Percentiles rank a stretch among this genome's conserved stretches.
Conservation (phyloP, 2,888 invertebrate genomes). For the Limnephilus auricula region DNA sequence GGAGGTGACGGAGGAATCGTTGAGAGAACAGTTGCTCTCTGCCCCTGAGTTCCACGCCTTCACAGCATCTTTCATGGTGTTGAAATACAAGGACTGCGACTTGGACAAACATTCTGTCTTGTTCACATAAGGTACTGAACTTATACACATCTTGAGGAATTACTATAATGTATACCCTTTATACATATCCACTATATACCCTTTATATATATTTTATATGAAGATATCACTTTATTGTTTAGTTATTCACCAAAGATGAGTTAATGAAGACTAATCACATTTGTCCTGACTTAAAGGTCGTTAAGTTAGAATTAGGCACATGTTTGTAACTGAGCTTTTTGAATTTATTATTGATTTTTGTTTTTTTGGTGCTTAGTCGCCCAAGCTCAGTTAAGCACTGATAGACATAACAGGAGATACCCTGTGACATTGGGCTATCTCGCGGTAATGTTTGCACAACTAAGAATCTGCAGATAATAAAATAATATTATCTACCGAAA, state of each 20-base stretch:
- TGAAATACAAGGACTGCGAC: slow-evolving; percentile 23
- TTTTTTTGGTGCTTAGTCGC: not conserved
- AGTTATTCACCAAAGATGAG: not conserved
- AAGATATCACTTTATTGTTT: not conserved
- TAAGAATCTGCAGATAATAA: slow-evolving; percentile 8
- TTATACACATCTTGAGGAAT: slow-evolving; percentile 57
- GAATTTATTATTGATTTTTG: not conserved
- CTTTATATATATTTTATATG: not conserved
- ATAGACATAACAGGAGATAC: not conserved
- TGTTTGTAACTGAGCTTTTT: not conserved
- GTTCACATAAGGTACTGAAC: slow-evolving; percentile 30
- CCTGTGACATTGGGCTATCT: slow-evolving; percentile 16
- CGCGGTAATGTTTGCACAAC: not conserved
- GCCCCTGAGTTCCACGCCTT: slow-evolving; percentile 22
- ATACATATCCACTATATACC: not conserved
- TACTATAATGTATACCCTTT: not conserved
- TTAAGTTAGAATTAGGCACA: not conserved
- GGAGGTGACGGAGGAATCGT: slow-evolving; percentile 37
- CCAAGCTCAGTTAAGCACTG: slow-evolving; percentile 11
- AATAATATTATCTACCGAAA: slow-evolving; percentile 3
- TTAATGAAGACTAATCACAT: too few relatives aligned
- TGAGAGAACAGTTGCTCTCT: slow-evolving; percentile 47
- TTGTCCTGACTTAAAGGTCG: not conserved
- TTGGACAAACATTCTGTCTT: slow-evolving; percentile 44
- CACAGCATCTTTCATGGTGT: slow-evolving; percentile 23